Conservation (phyloP, 1,140 invertebrate genomes). For the Globodera rostochiensis region DNA sequence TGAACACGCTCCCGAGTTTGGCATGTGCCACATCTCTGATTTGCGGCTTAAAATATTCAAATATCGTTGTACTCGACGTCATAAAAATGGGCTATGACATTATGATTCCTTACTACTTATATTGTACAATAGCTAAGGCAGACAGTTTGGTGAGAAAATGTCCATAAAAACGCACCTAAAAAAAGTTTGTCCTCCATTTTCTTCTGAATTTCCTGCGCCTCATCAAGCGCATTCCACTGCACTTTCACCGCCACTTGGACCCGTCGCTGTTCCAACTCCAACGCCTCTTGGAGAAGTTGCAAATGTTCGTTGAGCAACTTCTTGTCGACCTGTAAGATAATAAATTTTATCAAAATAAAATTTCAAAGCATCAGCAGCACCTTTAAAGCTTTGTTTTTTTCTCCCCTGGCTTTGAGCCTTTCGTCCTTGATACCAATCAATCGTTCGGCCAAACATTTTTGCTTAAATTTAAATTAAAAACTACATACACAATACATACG, state of each 20-base stretch:
- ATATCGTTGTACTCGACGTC: neutral
- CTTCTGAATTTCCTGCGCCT: neutral
- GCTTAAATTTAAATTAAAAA: neutral
- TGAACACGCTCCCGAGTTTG: slow-evolving; percentile 16
- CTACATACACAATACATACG: too few relatives aligned
- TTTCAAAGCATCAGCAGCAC: neutral
- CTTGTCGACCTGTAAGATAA: neutral
- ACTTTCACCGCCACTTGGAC: neutral
- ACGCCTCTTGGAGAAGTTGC: neutral
- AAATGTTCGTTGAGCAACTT: neutral
- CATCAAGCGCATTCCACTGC: slow-evolving; percentile 14
- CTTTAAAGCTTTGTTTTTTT: neutral
- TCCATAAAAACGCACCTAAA: slow-evolving; percentile 5
- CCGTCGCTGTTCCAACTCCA: neutral
- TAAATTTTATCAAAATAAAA: neutral
- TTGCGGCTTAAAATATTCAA: slow-evolving; percentile 8
- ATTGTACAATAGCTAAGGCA: too few relatives aligned
- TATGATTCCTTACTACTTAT: too few relatives aligned
- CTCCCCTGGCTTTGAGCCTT: neutral
- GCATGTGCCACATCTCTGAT: slow-evolving; percentile 27
- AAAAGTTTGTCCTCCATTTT: slow-evolving; percentile 28
- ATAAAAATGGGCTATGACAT: slow-evolving; percentile 1
- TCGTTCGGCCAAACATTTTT: neutral
- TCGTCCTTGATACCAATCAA: neutral
- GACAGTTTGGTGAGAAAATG: neutral